Base-by-base conservation (phyloP, 2,888 invertebrate species). In the Dynastes hyllus region DNA sequence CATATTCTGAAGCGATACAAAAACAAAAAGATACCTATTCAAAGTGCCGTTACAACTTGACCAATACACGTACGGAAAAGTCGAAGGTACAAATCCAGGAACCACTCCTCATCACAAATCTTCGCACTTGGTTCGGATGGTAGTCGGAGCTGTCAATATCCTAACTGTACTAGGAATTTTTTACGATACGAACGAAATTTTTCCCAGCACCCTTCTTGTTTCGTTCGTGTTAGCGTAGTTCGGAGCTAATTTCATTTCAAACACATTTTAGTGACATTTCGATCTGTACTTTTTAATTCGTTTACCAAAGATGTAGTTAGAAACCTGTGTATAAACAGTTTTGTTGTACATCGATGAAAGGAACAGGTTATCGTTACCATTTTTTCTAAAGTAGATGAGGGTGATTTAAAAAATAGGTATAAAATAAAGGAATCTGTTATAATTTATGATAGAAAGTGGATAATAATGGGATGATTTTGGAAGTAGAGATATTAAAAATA, bases 161-260 rank as follows among this genome's bases (percentile, higher is more conserved):
- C 45, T 37, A 50, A 61, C 73, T 1, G 16, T 22, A 61, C 40
- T 63, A 40, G 73, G 45, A 27, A 61, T 75, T 75, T 61, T 75
- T 61, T 6, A 45, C 2, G n/a, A 55, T 11, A 40, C 45, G 73
- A 45, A 75, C 45, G 61, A 45, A 29, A 61, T 61, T 75, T 75
- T 75, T 75, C 61, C 45, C 45, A 75, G 73, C 73, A 75, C 73
- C 73, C 73, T 75, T 73, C 73, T 73, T 75, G 58, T 75, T 75
- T 45, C 73, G 61, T 63, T 61, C 73, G 61, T 45, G 73, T 51
- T 37, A 40, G 11, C 61, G 63, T 75, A 75, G 45, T 13, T 75
- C 58, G 61, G 73, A 75, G 45, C 27, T 45, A 63, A 13, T 61
- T 75, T 50, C 13, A 45, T 16, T 75, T 75, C 73, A 40, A 63